Base-by-base conservation (phyloP, 2,113 vertebrate species). In the Malurus elegans region DNA sequence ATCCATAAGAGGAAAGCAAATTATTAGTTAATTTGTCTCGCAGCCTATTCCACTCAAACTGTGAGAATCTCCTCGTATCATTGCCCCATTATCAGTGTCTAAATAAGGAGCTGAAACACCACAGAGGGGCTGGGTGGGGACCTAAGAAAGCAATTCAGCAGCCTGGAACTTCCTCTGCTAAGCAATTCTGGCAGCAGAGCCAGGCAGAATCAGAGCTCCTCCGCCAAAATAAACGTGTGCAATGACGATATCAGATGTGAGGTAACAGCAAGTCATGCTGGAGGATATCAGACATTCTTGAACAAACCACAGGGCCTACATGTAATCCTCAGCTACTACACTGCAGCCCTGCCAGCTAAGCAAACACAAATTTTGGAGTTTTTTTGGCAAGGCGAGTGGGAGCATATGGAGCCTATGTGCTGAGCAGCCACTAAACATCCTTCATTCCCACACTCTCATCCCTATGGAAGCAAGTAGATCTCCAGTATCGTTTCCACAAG, bases 171-270 rank as follows among this genome's bases (percentile, higher is more conserved):
- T 97, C 93, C 97, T 98, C 92, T 96, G 61, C 91, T 98, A 86
- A 96, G 95, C 92, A 92, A 64, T 91, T 97, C 96, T 97, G 96
- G 96, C 98, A 97, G 56, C 88, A 88, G 91, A 75, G 78, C 56
- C 60, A 94, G 95, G 91, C 83, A 74, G 88, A 97, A 95, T 82
- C 90, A 92, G 80, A 92, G 82, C 50, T 65, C 74, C 60, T 83
- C 65, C 71, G 96, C 97, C 97, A 98, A 98, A 96, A 96, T 96
- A 98, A 98, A 98, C 95, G 67, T 13, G 6, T 86, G 79, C 92
- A 89, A 88, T 96, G 95, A 97, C 3, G 82, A 53, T 97, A 95
- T 98, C 96, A 97, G 96, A 96, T 97, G 92, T 97, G 94, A 98
- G 88, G 95, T 93, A 96, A 97, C 70, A 86, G 79, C 80, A 91